phyloP scores from a whole-genome alignment of 2,888 invertebrate species.

The Caradrina clavipalpis region DNA sequence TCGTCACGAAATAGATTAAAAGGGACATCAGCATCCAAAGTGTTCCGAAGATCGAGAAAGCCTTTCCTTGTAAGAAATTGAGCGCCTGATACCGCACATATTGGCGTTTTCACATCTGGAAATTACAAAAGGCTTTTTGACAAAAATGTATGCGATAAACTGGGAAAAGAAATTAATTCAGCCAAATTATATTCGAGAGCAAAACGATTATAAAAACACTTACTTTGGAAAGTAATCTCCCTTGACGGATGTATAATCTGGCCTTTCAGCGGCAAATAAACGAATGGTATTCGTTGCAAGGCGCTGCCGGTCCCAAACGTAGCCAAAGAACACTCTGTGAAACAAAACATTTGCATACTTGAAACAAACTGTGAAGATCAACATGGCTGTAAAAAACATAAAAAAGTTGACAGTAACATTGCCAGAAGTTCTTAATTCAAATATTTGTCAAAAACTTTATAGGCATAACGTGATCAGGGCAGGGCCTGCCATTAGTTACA shows the following conservation, averaged over 20 bases:
- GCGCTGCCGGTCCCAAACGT: slow-evolving; percentile 94
- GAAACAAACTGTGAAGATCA: slow-evolving; percentile 32
- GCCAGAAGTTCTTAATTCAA: slow-evolving; percentile 25
- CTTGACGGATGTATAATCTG: slow-evolving; percentile 97
- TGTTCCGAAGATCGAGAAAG: slow-evolving; percentile 95
- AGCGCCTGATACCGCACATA: slow-evolving; percentile 96
- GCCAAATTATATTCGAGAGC: background rate
- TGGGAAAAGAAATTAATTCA: background rate
- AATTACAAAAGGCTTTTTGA: slow-evolving; percentile 32
- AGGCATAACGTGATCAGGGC: slow-evolving; percentile 14
- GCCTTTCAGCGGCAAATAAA: slow-evolving; percentile 95
- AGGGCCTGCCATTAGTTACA: slow-evolving; percentile 14
- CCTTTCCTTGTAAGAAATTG: slow-evolving; percentile 95
- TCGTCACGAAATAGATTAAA: slow-evolving; percentile 95
- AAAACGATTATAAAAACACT: slow-evolving; percentile 30
- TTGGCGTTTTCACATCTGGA: slow-evolving; percentile 95
- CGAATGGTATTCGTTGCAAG: slow-evolving; percentile 95
- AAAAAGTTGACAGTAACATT: slow-evolving; percentile 15
- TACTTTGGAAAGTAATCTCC: slow-evolving; percentile 95
- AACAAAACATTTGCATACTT: slow-evolving; percentile 52
- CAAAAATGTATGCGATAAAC: background rate
- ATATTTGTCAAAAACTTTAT: slow-evolving; percentile 41
- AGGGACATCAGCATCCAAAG: slow-evolving; percentile 94
- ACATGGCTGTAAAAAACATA: slow-evolving; percentile 21
- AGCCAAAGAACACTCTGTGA: slow-evolving; percentile 95